Evolutionary conservation across 2,113 vertebrate genomes (phyloP), one percentile per base, ranked within the genome.

Genomic region (Lasiurus cinereus): DNA sequence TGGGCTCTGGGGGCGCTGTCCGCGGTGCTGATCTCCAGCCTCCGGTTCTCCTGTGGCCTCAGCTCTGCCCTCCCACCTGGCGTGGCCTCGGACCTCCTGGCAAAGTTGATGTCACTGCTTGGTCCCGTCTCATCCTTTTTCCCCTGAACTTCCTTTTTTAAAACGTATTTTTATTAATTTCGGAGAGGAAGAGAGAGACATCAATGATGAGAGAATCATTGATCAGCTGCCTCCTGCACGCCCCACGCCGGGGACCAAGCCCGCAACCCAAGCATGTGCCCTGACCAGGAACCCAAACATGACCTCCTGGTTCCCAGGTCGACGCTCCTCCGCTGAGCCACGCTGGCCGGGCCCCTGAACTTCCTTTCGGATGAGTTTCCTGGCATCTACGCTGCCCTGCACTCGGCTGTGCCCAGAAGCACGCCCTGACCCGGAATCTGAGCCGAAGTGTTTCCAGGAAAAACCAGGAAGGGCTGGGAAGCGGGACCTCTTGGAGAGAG

Each of bases 1-100:
- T 13, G 22, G 56, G 22, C 78, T 29, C n/a, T 16, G 43, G 27
- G 16, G 6, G 64, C 0, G 16, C 87, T 89, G 74, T 93, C 83
- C 54, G 0, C 1, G 78, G 94, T 94, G 43, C 93, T 92, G 72
- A 66, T 19, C 19, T 8, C 19, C 73, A 16, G 3, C n/a, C 19
- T 27, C 79, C 0, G 0, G 1, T 1, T 21, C 3, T 8, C 6
- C n/a, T 27, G 3, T 0, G 15, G 27, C 31, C 27, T 24, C 7
- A 2, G 66, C 31, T 8, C 31, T 3, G 11, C 36, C 48, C 77
- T 50, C 33, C 78, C 39, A 2, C 9, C 67, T 5, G 43, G 39
- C n/a, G 0, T 8, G 0, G 0, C 79, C 48, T 85, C 36, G 1
- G 56, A 15, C 36, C 67, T 43, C 36, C 48, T 3, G 22, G 10